Conservation (phyloP, 2,113 vertebrate species). For the Psammodynastes pulverulentus region DNA sequence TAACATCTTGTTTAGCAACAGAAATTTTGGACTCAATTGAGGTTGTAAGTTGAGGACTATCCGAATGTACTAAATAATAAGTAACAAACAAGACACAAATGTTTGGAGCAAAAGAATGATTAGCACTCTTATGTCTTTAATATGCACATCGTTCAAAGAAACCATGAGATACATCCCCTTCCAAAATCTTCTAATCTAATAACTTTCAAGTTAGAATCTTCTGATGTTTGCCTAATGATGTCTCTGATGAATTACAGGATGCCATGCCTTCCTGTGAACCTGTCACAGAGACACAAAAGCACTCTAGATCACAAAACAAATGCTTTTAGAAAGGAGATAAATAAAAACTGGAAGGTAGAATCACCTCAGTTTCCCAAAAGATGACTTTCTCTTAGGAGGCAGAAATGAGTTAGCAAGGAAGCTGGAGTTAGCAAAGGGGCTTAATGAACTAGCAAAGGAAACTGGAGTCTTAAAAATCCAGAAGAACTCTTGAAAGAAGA, state of each 20-base stretch:
- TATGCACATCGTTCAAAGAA: not conserved
- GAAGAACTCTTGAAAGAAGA: not conserved
- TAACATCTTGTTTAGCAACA: not conserved
- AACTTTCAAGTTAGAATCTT: not conserved
- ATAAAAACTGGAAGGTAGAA: not conserved
- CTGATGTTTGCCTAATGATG: not conserved
- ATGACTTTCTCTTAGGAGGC: not conserved
- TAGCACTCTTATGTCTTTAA: not conserved
- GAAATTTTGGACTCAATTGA: not conserved
- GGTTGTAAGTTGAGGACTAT: not conserved
- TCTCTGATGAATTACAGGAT: not conserved
- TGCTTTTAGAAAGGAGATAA: not conserved
- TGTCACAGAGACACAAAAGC: not conserved
- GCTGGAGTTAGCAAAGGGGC: not conserved
- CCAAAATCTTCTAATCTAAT: not conserved
- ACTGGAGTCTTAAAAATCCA: not conserved
- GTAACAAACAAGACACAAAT: not conserved
- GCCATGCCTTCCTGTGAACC: not conserved
- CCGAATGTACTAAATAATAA: not conserved
- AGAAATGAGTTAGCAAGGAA: not conserved
- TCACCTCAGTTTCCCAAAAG: not conserved
- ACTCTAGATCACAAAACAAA: not conserved
- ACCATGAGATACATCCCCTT: no score
- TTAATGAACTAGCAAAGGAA: not conserved
- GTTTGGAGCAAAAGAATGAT: not conserved